A percentile compares a stretch with the other conserved stretches of the same genome.
Conservation (phyloP, 2,888 invertebrate genomes). For the Xanthorhoe designata region DNA sequence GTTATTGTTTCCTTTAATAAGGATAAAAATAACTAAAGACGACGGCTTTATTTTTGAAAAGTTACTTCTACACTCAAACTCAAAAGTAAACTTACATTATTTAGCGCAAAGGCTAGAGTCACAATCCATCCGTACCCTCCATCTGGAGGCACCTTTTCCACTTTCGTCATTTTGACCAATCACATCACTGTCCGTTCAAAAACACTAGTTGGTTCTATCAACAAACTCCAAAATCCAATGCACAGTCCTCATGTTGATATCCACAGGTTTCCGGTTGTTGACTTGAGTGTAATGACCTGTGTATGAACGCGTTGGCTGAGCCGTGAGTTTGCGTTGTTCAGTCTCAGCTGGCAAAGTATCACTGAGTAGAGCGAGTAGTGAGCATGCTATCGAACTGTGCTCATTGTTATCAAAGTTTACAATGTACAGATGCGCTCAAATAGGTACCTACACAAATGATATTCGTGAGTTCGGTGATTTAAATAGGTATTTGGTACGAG, state of each 20-base stretch:
- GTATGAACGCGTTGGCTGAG: conserved; percentile 1
- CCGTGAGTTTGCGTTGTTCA: conserved; percentile 3
- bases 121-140: conserved; percentile 89
- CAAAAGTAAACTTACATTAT: conserved; percentile 84
- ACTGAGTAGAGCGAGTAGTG: neutral
- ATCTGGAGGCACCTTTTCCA: conserved; percentile 84
- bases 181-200: conserved; percentile 34
- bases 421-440: conserved; percentile 14
- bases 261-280: conserved; percentile 24
- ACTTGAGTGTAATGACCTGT: conserved; percentile 45
- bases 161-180: conserved; percentile 60
- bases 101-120: conserved; percentile 85
- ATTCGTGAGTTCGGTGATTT: conserved; percentile 16
- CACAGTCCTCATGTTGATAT: conserved; percentile 47
- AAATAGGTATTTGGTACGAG: conserved; percentile 8
- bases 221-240: conserved; percentile 22
- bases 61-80: neutral
- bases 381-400: conserved; percentile 3
- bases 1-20: neutral
- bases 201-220: conserved; percentile 27
- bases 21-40: neutral
- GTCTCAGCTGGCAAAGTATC: conserved; percentile 7
- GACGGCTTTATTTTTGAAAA: neutral
- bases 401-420: conserved; percentile 18
- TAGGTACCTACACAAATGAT: conserved; percentile 9